Conservation (phyloP, 1,140 invertebrate species). For the Drosophila tsacasi region DNA sequence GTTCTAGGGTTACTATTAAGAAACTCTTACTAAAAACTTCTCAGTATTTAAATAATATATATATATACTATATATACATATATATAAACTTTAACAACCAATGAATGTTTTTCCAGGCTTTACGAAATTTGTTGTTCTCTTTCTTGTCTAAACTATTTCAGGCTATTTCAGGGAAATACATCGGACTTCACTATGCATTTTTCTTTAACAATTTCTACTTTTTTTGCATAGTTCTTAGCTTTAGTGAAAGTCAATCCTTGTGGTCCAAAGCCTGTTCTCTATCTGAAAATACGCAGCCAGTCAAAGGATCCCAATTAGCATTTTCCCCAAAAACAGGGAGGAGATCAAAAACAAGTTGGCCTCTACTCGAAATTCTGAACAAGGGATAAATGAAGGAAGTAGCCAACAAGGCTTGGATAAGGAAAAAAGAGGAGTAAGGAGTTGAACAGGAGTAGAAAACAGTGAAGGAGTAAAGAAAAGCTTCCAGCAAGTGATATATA, state of each 20-base stretch:
- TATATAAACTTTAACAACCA: background rate
- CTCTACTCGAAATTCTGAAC: background rate
- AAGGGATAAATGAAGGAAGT: background rate
- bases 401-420: background rate
- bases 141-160: background rate
- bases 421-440: background rate
- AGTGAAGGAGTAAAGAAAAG: too few relatives aligned
- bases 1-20: too few relatives aligned
- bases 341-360: constrained; percentile 1
- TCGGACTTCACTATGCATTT: too few relatives aligned
- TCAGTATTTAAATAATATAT: too few relatives aligned
- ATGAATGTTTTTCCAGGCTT: background rate
- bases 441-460: background rate
- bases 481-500: background rate
- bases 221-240: background rate
- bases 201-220: background rate
- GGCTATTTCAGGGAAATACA: background rate
- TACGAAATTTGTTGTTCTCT: background rate
- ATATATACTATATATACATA: background rate
- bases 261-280: constrained; percentile 2
- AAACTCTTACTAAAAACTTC: too few relatives aligned
- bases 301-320: constrained; percentile 39
- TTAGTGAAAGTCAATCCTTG: background rate
- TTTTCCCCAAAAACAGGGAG: constrained; percentile 7
- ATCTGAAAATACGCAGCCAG: background rate